Base-by-base conservation (phyloP, 2,888 invertebrate genomes). In the Crepidodera aurea region DNA sequence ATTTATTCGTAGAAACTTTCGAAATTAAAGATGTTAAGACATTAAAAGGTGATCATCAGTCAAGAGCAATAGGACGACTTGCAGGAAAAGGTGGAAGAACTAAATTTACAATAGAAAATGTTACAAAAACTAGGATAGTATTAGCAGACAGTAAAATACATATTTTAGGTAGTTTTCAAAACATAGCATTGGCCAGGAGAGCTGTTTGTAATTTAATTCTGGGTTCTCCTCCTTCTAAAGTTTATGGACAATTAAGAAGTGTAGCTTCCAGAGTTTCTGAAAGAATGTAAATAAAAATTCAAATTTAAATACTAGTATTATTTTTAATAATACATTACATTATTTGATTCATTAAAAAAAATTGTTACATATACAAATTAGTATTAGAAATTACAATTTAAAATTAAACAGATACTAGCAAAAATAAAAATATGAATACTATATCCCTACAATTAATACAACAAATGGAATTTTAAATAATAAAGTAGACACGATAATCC, bases 21-120 rank as follows among this genome's bases (percentile, higher is more conserved):
- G 95, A 99, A 85, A 87, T 99, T 1, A 93, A 93, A 80, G 98
- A 98, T 82, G 96, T 98, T 0, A 98, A 97, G 81, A 94, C 93
- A 1, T 81, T 98, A 48, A 92, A 93, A 79, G 98, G 98, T 1
- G 98, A 98, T 79, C 98, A 99, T 79, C 85, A 96, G 71, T 92
- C 96, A 13, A 85, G 99, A 76, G 98, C 98, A 0, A 93, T 99
- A 70, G 99, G 97, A n/a, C 86, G 99, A 60, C 83, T 99, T 34
- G 99, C 99, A 1, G 99, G 99, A 0, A 98, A 98, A 83, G 94
- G 95, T 16, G 98, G 98, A 18, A 87, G 95, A 65, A 99, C 98
- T 1, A 98, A 98, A 80, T 97, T 93, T 78, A 97, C 98, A 0
- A 98, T 99, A 74, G 99, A 99, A 84, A 99, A 99, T 82, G 95